Percentiles rank a stretch among this genome's conserved stretches.
phyloP scores from a whole-genome alignment of 2,888 invertebrate species.

The Tachystola acroxantha region DNA sequence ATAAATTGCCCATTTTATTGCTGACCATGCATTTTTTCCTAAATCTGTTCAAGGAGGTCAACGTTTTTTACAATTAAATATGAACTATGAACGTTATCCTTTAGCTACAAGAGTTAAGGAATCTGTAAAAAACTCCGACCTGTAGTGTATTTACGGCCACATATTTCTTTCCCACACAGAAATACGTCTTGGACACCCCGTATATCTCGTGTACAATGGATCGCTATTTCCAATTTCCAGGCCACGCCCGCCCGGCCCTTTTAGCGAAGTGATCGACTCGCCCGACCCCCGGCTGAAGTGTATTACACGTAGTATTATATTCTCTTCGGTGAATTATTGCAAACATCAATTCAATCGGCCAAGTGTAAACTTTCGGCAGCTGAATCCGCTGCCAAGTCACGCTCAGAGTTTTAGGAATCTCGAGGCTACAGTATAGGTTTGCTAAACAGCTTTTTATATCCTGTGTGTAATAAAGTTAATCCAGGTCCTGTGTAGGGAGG shows the following conservation, averaged over 20 bases:
- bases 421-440: slow-evolving; percentile 11
- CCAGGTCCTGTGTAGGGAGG: slow-evolving; percentile 57
- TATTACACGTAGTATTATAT: too few species aligned
- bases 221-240: neutral
- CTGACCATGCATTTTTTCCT: too few species aligned
- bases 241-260: neutral
- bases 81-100: too few species aligned
- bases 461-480: slow-evolving; percentile 64
- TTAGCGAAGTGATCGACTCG: slow-evolving; percentile 7
- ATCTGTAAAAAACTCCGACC: too few species aligned
- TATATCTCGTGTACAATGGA: too few species aligned
- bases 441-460: slow-evolving; percentile 44
- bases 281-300: slow-evolving; percentile 8
- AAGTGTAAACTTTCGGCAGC: slow-evolving; percentile 21
- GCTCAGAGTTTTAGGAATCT: slow-evolving; percentile 40
- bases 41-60: too few species aligned
- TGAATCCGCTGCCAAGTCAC: slow-evolving; percentile 62
- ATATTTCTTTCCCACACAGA: too few species aligned
- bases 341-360: slow-evolving; percentile 5
- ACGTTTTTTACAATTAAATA: too few species aligned
- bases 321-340: slow-evolving; percentile 6
- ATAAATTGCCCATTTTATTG: too few species aligned
- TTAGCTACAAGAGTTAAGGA: too few species aligned
- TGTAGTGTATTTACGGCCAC: too few species aligned
- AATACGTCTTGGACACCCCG: too few species aligned